A percentile compares a stretch with the other conserved stretches of the same genome.
Evolutionary conservation across 1,140 invertebrate species (phyloP).

Genomic region (Fopius arisanus): DNA sequence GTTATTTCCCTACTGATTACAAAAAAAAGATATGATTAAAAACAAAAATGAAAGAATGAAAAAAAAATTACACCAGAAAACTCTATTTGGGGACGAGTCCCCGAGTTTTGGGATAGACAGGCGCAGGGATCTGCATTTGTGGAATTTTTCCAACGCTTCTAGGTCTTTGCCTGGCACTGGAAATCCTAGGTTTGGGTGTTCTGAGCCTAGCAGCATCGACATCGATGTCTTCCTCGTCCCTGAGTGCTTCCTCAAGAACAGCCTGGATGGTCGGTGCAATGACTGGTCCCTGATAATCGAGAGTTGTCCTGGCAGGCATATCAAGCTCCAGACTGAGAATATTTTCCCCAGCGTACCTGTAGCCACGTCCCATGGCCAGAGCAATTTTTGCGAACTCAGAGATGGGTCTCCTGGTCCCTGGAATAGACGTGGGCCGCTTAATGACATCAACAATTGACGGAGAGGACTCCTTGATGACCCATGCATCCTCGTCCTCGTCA

Average conservation of each 20-base stretch:
- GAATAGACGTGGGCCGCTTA: conserved; percentile 72
- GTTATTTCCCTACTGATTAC: no score
- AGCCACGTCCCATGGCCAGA: conserved; percentile 66
- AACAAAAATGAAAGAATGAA: not conserved
- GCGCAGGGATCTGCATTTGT: conserved; percentile 55
- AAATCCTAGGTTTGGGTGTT: conserved; percentile 47
- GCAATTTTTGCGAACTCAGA: conserved; percentile 77
- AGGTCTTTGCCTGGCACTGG: conserved; percentile 51
- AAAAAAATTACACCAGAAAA: not conserved
- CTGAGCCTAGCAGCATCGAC: conserved; percentile 67
- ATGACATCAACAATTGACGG: conserved; percentile 59
- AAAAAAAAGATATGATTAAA: not conserved
- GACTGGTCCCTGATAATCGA: conserved; percentile 78
- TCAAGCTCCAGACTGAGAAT: conserved; percentile 84
- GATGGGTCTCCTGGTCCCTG: conserved; percentile 72
- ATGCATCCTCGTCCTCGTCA: conserved; percentile 89
- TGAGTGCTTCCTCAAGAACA: conserved; percentile 76
- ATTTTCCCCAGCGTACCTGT: conserved; percentile 80
- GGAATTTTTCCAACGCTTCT: conserved; percentile 55
- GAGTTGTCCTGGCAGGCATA: conserved; percentile 79
- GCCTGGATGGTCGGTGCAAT: conserved; percentile 78
- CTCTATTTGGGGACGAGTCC: conserved; percentile 70
- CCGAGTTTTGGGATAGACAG: conserved; percentile 68
- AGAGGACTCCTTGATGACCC: conserved; percentile 68
- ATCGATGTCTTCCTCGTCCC: conserved; percentile 77